phyloP scores from a whole-genome alignment of 2,888 invertebrate genomes.

The Metacarcinus magister region DNA sequence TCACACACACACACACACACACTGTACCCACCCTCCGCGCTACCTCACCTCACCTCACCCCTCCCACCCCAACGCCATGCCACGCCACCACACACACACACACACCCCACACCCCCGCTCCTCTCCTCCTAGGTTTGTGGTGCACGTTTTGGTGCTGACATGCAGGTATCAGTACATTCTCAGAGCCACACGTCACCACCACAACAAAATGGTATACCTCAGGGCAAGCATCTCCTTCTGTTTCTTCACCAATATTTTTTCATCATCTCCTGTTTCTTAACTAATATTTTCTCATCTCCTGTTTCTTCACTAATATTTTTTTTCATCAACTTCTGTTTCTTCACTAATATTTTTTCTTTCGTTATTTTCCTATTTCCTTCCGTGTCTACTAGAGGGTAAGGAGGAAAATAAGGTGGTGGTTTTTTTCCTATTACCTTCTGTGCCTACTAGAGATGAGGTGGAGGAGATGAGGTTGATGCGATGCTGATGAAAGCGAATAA shows the following conservation, averaged over 20 bases:
- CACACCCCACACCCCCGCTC: not conserved
- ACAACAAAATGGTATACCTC: constrained; percentile 1
- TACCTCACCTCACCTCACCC: not conserved
- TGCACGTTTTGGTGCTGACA: constrained; percentile 33
- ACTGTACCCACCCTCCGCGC: not conserved
- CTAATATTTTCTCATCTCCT: not conserved
- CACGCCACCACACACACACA: not conserved
- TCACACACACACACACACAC: not conserved
- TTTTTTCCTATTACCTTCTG: not conserved
- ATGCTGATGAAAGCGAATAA: no score
- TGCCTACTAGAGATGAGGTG: not conserved
- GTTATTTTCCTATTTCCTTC: not conserved
- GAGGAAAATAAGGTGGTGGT: not conserved
- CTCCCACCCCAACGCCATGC: not conserved
- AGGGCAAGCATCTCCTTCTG: not conserved
- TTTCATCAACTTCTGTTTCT: not conserved
- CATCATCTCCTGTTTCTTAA: not conserved
- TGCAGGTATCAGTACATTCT: constrained; percentile 40
- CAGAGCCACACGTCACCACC: not conserved
- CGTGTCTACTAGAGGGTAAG: not conserved
- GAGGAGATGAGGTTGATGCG: no score
- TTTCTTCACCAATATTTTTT: not conserved
- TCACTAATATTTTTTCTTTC: not conserved
- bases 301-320: not conserved
- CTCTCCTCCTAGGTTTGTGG: not conserved